Evolutionary conservation across 2,888 invertebrate genomes (phyloP), one percentile per base, ranked within the genome.

Genomic region (Drosophila neotestacea): DNA sequence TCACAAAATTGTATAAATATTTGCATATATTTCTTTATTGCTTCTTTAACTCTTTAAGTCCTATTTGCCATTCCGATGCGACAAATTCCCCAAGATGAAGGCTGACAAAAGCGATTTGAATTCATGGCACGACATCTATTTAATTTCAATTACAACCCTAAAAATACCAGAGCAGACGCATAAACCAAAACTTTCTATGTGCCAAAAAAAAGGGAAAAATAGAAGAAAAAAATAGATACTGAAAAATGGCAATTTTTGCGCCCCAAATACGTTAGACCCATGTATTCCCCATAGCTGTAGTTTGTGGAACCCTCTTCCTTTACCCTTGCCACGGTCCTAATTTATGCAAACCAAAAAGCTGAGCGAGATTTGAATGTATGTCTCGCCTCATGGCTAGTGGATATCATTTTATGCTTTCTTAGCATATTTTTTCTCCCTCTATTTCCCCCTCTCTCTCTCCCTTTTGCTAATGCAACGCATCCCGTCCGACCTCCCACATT

Each of bases 101-200:
- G 47, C 47, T 39, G 38, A 9, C 28, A 41, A 61, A 64, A 64
- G 58, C 82, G 72, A 81, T 85, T 89, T 82, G 75, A 88, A 85
- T 85, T 85, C 88, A 85, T 85, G 85, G 76, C 84, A 88, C 88
- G 89, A 89, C 89, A 89, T 85, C 84, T 85, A 89, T 85, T 85
- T 85, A 85, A 85, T 85, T 85, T 85, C 84, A 85, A 85, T 85
- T 85, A 85, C 88, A 85, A 69, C 89, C 84, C 84, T 72, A 85
- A 89, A 82, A 87, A 85, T 88, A 72, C 85, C 88, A 82, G 58
- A 70, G 70, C 89, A 85, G 88, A 85, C 89, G 79, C 89, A 84
- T 85, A 87, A 84, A 75, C 88, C 82, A 71, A 84, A 86, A 84
- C 77, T 79, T 82, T 80, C 48, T 55, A 59, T 79, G 62, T 47